These are phyloP conservation scores for Palythoa grandis DNA, from an alignment of 92 coral and sea anemone genomes.

Conservation along the genomic window DNA sequence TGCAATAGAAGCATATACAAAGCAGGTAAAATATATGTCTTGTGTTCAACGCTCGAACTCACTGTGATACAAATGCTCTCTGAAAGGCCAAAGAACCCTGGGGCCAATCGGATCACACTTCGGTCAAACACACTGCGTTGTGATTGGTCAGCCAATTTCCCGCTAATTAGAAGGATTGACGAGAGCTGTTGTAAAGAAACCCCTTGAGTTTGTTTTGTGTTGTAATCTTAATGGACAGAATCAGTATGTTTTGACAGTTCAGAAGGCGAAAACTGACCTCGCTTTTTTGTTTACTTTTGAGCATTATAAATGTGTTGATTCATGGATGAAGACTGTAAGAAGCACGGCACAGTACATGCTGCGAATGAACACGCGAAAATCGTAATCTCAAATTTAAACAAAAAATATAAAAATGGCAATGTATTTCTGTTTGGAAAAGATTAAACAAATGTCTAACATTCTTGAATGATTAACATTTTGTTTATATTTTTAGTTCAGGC, in stretches of 20 bases:
- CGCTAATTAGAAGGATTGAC: constrained; percentile 82
- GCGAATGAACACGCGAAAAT: constrained; percentile 45
- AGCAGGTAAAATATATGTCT: constrained; percentile 69
- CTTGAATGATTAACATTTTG: not conserved
- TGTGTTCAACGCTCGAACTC: constrained; percentile 64
- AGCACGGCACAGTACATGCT: constrained; percentile 33
- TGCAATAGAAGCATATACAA: constrained; percentile 71
- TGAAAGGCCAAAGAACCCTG: constrained; percentile 69
- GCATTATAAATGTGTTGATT: constrained; percentile 61
- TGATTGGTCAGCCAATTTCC: constrained; percentile 75
- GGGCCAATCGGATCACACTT: constrained; percentile 92
- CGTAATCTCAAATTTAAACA: not conserved
- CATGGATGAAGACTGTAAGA: constrained; percentile 42
- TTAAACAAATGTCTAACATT: not conserved
- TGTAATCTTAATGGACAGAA: constrained; percentile 85
- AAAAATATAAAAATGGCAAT: not conserved
- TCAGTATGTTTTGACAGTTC: constrained; percentile 94
- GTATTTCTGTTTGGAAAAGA: not conserved
- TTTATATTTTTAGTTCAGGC: not conserved
- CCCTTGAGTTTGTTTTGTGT: constrained; percentile 92
- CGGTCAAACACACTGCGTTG: constrained; percentile 65
- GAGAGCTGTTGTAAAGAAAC: constrained; percentile 87
- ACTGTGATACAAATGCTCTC: constrained; percentile 73
- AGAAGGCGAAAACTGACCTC: constrained; percentile 74
- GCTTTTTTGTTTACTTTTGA: constrained; percentile 75